A percentile compares a stretch with the other conserved stretches of the same genome.
phyloP scores from a whole-genome alignment of 2,113 vertebrate genomes.

The Takifugu bimaculatus region DNA sequence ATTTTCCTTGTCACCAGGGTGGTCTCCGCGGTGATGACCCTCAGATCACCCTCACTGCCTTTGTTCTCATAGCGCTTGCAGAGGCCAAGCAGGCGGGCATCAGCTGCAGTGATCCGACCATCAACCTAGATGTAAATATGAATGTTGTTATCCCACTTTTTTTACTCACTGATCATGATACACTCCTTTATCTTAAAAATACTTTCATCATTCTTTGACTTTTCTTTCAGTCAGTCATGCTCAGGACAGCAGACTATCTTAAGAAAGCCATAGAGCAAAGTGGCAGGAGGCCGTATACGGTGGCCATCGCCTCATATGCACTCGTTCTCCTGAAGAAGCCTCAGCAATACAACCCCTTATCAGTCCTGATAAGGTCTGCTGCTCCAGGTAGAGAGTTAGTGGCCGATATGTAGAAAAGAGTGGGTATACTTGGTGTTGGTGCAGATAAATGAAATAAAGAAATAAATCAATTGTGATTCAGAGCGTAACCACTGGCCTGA shows the following conservation, averaged over 20 bases:
- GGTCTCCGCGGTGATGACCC: constrained; percentile 70
- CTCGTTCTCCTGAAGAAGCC: constrained; percentile 60
- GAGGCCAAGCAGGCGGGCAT: constrained; percentile 72
- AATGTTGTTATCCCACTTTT: background rate
- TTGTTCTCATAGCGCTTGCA: constrained; percentile 79
- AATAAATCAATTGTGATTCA: background rate
- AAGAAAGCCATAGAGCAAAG: constrained; percentile 26
- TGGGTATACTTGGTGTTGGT: no score
- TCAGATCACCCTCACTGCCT: constrained; percentile 80
- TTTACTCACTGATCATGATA: no score
- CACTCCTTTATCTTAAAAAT: background rate
- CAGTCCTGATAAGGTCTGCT: constrained; percentile 36
- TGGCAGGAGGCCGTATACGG: constrained; percentile 76
- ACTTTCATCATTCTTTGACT: background rate
- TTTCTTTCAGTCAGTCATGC: constrained; percentile 34
- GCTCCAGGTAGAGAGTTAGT: constrained; percentile 45
- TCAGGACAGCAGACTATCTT: constrained; percentile 51
- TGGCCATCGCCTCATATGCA: constrained; percentile 83
- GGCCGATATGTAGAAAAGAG: no score
- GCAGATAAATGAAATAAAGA: no score
- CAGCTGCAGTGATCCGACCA: constrained; percentile 38
- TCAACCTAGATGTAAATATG: constrained; percentile 26
- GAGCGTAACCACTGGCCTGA: constrained; percentile 65
- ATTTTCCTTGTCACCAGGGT: constrained; percentile 70
- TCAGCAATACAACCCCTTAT: background rate